Conservation (phyloP, 2,113 vertebrate genomes). For the Mirounga angustirostris region DNA sequence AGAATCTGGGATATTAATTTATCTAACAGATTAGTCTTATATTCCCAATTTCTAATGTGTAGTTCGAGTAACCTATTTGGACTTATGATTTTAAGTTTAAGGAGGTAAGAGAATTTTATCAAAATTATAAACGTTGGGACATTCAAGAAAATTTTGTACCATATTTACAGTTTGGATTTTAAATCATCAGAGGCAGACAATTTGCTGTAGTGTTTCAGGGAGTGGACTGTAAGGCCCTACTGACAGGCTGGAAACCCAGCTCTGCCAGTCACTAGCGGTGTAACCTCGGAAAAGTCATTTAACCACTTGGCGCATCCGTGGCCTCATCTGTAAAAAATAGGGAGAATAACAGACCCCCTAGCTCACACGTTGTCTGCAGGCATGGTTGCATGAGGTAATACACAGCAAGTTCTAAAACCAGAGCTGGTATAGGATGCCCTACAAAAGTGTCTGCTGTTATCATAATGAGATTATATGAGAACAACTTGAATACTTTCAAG, state of each 20-base stretch:
- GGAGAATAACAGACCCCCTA: too few species aligned
- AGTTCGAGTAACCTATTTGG: neutral
- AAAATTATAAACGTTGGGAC: slow-evolving; percentile 9
- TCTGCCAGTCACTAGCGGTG: neutral
- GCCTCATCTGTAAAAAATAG: neutral
- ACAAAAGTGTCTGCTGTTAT: neutral
- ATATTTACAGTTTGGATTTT: neutral
- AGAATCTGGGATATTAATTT: neutral
- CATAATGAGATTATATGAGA: neutral
- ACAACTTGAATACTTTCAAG: neutral
- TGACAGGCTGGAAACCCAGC: neutral
- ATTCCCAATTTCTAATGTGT: neutral
- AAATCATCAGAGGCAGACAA: neutral
- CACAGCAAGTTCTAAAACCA: neutral
- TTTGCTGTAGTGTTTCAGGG: neutral
- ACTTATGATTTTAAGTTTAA: neutral
- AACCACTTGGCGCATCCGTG: neutral
- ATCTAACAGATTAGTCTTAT: neutral
- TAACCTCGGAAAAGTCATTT: neutral
- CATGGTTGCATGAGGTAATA: neutral
- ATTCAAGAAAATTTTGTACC: neutral
- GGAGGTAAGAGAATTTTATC: neutral
- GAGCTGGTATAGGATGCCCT: neutral
- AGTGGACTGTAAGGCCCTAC: neutral
- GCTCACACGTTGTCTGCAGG: neutral